phyloP scores from a whole-genome alignment of 2,888 invertebrate genomes.

The Cantharis rufa region DNA sequence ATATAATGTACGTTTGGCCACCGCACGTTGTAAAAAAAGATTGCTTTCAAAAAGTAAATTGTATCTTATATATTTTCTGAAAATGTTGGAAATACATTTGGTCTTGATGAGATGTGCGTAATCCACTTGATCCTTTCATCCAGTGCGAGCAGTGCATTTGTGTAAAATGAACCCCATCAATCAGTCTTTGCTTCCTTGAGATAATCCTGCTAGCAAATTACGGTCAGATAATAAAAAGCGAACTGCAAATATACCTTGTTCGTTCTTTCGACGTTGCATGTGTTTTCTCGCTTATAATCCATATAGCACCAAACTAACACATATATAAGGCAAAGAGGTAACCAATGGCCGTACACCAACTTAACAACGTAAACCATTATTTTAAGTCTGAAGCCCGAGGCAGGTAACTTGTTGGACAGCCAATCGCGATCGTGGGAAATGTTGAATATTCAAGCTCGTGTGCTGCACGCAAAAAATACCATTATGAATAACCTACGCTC shows the following conservation, averaged over 20 bases:
- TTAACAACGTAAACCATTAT: slow-evolving; percentile 33
- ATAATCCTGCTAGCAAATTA: slow-evolving; percentile 18
- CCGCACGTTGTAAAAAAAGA: neutral
- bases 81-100: neutral
- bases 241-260: slow-evolving; percentile 18
- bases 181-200: slow-evolving; percentile 5
- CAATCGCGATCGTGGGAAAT: slow-evolving; percentile 38
- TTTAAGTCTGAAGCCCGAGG: slow-evolving; percentile 33
- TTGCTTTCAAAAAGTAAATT: neutral
- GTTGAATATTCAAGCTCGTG: slow-evolving; percentile 34
- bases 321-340: slow-evolving; percentile 5
- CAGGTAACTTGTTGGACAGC: slow-evolving; percentile 38
- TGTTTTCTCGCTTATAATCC: slow-evolving; percentile 16
- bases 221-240: slow-evolving; percentile 18
- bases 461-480: slow-evolving; percentile 29
- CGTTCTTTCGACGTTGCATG: slow-evolving; percentile 6
- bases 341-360: slow-evolving; percentile 25
- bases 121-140: slow-evolving; percentile 12
- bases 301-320: slow-evolving; percentile 12
- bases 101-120: slow-evolving; percentile 6
- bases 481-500: slow-evolving; percentile 29
- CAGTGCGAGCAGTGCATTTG: slow-evolving; percentile 30
- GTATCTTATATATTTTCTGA: neutral
- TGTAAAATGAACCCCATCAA: slow-evolving; percentile 16
- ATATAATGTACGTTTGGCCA: neutral